Percentiles rank a stretch among this genome's conserved stretches.
phyloP scores from a whole-genome alignment of 1,140 invertebrate species.

The Ladona fulva region DNA sequence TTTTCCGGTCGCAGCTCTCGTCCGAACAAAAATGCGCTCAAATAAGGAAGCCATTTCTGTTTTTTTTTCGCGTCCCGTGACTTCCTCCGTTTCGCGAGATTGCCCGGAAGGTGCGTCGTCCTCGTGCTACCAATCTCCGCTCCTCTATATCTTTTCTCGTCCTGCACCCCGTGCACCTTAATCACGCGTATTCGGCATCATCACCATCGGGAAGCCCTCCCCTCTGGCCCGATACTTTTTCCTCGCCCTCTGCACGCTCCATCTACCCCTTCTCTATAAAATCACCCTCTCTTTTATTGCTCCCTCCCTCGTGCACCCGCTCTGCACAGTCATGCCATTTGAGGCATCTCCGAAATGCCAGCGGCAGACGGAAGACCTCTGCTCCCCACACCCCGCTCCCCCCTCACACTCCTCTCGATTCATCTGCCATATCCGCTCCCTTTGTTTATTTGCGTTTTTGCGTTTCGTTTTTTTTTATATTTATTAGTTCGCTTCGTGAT shows the following conservation, averaged over 20 bases:
- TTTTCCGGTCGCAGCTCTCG: too few species aligned
- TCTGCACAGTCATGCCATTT: neutral
- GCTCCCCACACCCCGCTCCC: neutral
- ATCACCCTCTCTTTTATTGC: neutral
- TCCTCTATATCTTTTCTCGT: too few species aligned
- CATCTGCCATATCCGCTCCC: neutral
- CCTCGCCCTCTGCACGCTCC: too few species aligned
- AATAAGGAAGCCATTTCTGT: neutral
- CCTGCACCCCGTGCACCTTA: too few species aligned
- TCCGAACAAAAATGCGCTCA: neutral
- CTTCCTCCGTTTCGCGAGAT: too few species aligned
- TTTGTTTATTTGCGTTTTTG: neutral
- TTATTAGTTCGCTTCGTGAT: too few species aligned
- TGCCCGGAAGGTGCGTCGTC: too few species aligned
- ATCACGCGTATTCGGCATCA: too few species aligned
- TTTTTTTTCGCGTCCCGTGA: too few species aligned
- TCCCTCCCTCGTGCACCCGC: neutral
- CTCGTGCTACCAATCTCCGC: too few species aligned
- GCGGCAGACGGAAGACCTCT: neutral
- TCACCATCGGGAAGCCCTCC: neutral
- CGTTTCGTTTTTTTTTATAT: neutral
- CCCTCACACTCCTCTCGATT: neutral
- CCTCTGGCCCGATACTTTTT: neutral
- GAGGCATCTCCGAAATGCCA: constrained; percentile 2
- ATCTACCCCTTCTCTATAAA: too few species aligned